A percentile compares a stretch with the other conserved stretches of the same genome.
These are phyloP conservation scores for Neoitamus cyanurus DNA, from an alignment of 2,888 invertebrate species.

Conservation along the genomic window DNA sequence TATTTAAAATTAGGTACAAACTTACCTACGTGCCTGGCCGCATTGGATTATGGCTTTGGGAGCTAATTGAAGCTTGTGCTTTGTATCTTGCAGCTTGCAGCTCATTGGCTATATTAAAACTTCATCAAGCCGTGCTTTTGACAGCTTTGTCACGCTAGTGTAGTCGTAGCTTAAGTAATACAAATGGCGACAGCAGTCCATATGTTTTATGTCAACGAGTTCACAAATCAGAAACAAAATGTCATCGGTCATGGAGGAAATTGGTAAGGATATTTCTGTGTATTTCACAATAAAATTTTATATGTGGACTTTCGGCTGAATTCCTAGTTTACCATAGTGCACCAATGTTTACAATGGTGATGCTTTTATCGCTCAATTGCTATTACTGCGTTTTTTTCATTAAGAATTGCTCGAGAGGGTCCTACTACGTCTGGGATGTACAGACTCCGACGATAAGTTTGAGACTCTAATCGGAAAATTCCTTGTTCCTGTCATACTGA, in stretches of 20 bases:
- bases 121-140: background rate
- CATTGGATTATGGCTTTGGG: too few relatives aligned
- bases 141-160: background rate
- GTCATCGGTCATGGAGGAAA: slow-evolving; percentile 64
- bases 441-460: slow-evolving; percentile 89
- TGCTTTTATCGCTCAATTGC: background rate
- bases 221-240: slow-evolving; percentile 58
- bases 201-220: background rate
- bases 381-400: slow-evolving; percentile 53
- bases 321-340: background rate
- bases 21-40: too few relatives aligned
- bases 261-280: slow-evolving; percentile 58
- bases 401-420: slow-evolving; percentile 89
- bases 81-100: background rate
- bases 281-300: background rate
- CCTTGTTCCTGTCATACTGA: slow-evolving; percentile 88
- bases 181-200: background rate
- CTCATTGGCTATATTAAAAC: background rate
- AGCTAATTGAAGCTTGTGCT: too few relatives aligned
- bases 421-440: slow-evolving; percentile 86
- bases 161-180: background rate
- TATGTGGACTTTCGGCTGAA: background rate
- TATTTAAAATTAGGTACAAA: too few relatives aligned
- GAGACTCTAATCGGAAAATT: slow-evolving; percentile 83
- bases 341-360: background rate